phyloP scores from a whole-genome alignment of 92 coral and sea anemone species.

The Scolanthus callimorphus region DNA sequence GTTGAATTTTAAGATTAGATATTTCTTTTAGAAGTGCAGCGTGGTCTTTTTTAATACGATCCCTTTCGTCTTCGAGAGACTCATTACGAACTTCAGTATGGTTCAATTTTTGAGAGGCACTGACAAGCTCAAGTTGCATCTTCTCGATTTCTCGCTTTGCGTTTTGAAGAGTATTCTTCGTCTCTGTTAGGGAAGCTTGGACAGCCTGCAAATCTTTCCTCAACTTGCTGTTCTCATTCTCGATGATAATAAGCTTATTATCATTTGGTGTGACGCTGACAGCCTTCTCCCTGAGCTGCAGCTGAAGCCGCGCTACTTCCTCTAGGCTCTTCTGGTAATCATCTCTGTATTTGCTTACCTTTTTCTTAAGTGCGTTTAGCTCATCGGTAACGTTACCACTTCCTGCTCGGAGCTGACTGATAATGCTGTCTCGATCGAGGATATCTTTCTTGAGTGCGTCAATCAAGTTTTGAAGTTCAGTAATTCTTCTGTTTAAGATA shows the following conservation, averaged over 20 bases:
- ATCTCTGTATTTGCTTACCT: conserved; percentile 60
- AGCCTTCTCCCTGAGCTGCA: conserved; percentile 57
- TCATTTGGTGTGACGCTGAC: conserved; percentile 43
- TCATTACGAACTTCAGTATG: conserved; percentile 70
- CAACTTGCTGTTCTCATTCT: conserved; percentile 62
- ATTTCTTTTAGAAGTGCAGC: conserved; percentile 44
- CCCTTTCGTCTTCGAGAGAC: conserved; percentile 59
- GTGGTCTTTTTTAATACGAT: conserved; percentile 47
- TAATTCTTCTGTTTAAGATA: conserved; percentile 26
- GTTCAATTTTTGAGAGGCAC: conserved; percentile 50
- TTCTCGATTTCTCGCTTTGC: conserved; percentile 69
- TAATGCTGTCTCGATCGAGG: conserved; percentile 36
- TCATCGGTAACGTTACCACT: conserved; percentile 48
- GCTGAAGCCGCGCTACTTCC: conserved; percentile 61
- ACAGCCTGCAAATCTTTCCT: conserved; percentile 58
- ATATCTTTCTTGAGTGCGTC: conserved; percentile 62
- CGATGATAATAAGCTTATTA: conserved; percentile 18
- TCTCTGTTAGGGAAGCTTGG: conserved; percentile 51
- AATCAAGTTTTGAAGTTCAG: conserved; percentile 55
- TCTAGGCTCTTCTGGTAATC: conserved; percentile 66
- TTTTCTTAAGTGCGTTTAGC: conserved; percentile 50
- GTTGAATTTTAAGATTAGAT: conserved; percentile 59
- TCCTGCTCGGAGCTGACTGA: conserved; percentile 41
- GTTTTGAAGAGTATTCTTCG: conserved; percentile 53
- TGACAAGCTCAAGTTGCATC: conserved; percentile 49